Percentiles rank a stretch among this genome's conserved stretches.
These are phyloP conservation scores for Tillus elongatus DNA, from an alignment of 2,888 invertebrate genomes.

Conservation along the genomic window DNA sequence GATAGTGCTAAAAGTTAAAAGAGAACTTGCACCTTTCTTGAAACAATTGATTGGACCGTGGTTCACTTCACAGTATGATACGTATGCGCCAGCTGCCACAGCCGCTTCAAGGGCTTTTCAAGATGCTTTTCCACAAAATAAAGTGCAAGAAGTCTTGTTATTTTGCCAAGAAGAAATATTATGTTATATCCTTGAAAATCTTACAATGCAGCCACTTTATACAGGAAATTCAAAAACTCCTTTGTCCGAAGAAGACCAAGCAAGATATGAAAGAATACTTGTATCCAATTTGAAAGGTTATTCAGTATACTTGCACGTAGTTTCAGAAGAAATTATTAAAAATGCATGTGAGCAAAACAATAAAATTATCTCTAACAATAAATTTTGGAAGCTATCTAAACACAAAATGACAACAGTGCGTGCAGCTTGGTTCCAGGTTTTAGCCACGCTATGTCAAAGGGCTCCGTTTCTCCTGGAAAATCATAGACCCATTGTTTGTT, in stretches of 20 bases:
- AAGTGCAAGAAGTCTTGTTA: slow-evolving; percentile 67
- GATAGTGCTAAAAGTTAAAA: slow-evolving; percentile 58
- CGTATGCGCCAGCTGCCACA: slow-evolving; percentile 73
- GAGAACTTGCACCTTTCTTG: slow-evolving; percentile 69
- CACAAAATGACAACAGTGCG: slow-evolving; percentile 45
- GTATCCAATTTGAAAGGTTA: slow-evolving; percentile 58
- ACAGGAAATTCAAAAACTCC: slow-evolving; percentile 47
- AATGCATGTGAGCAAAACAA: slow-evolving; percentile 42
- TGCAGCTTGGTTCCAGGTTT: slow-evolving; percentile 59
- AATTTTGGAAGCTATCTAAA: slow-evolving; percentile 66
- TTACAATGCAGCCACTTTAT: slow-evolving; percentile 51
- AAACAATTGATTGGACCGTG: slow-evolving; percentile 72
- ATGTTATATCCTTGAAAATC: slow-evolving; percentile 60
- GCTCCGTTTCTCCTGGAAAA: slow-evolving; percentile 45
- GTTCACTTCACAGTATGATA: slow-evolving; percentile 79
- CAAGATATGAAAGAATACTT: slow-evolving; percentile 58
- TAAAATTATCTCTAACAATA: slow-evolving; percentile 39
- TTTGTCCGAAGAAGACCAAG: slow-evolving; percentile 57
- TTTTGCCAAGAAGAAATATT: slow-evolving; percentile 79
- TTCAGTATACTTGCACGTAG: slow-evolving; percentile 51
- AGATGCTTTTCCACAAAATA: slow-evolving; percentile 68
- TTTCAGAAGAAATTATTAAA: slow-evolving; percentile 44
- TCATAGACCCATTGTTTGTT: slow-evolving; percentile 49
- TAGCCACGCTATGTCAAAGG: slow-evolving; percentile 54
- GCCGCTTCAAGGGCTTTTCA: slow-evolving; percentile 60